Percentiles rank a stretch among this genome's conserved stretches.
Evolutionary conservation across 2,888 invertebrate genomes (phyloP).

Genomic region (Villa cingulata): DNA sequence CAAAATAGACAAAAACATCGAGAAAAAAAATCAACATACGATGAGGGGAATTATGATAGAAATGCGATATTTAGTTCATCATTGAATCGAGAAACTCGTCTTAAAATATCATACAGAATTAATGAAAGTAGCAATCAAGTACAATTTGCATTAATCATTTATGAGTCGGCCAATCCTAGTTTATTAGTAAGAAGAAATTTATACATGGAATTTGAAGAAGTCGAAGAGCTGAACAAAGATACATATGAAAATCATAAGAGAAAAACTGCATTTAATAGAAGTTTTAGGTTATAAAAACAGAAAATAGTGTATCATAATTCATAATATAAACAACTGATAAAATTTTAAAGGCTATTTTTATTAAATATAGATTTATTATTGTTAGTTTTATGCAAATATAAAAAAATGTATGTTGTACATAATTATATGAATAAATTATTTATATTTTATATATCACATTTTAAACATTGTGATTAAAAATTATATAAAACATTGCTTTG

Average conservation of each 20-base stretch:
- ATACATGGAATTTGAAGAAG: slow-evolving; percentile 20
- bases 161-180: slow-evolving; percentile 18
- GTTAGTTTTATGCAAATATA: too few relatives aligned
- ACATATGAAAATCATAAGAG: slow-evolving; percentile 3
- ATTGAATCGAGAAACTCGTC: slow-evolving; percentile 20
- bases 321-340: too few relatives aligned
- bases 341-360: too few relatives aligned
- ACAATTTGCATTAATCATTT: slow-evolving; percentile 25
- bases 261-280: slow-evolving; percentile 6
- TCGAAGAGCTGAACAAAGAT: neutral
- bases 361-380: too few relatives aligned
- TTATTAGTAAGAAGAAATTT: slow-evolving; percentile 20
- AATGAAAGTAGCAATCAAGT: slow-evolving; percentile 20
- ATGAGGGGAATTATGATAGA: too few relatives aligned
- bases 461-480: too few relatives aligned
- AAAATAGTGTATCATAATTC: neutral
- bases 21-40: too few relatives aligned
- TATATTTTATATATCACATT: too few relatives aligned
- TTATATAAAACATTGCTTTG: too few relatives aligned
- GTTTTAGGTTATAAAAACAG: slow-evolving; percentile 1
- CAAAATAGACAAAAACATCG: too few relatives aligned
- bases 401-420: too few relatives aligned
- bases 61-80: neutral
- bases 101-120: slow-evolving; percentile 24
- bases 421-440: too few relatives aligned